Evolutionary conservation across 2,113 vertebrate genomes (phyloP), one percentile per base, ranked within the genome.

Genomic region (Eudyptes chrysolophus): DNA sequence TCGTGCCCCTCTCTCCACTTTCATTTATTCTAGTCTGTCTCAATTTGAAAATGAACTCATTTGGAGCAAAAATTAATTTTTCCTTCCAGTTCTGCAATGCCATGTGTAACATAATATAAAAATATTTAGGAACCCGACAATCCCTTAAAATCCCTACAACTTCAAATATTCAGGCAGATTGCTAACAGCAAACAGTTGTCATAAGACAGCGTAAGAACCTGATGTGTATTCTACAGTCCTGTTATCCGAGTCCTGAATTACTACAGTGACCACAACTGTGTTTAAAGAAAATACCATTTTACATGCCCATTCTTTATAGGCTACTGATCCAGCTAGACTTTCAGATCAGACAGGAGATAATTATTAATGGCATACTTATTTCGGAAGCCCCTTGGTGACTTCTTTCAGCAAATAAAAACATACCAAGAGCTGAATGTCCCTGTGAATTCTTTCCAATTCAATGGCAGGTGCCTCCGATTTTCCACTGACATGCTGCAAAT

Each of bases 391-490:
- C 40, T 95, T 32, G 26, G 42, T 54, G 36, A 74, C 68, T 87
- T 81, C 29, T 92, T 80, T 78, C 68, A 70, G 74, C 81, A 94
- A 92, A 94, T 75, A 76, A 92, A 97, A 96, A 96, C 78, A 64
- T 19, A 61, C 70, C 52, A 68, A 80, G 84, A 44, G 75, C 92
- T 83, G 84, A 89, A 77, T 69, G 90, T 87, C 87, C 82, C 78
- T 89, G 38, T 78, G 84, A 94, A 97, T 96, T 97, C 84, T 89
- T 98, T 97, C 96, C 97, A 97, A 96, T 79, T 96, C 96, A 97
- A 24, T 93, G 94, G 92, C 90, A 95, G 95, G 92, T 97, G 92
- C 93, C 94, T 96, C 96, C 0, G 1, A 96, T 95, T 97, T 97
- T 98, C 96, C 96, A 92, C 92, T 97, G 91, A 68, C 96, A 90